Conservation (phyloP, 2,113 vertebrate species). For the Setophaga coronata region DNA sequence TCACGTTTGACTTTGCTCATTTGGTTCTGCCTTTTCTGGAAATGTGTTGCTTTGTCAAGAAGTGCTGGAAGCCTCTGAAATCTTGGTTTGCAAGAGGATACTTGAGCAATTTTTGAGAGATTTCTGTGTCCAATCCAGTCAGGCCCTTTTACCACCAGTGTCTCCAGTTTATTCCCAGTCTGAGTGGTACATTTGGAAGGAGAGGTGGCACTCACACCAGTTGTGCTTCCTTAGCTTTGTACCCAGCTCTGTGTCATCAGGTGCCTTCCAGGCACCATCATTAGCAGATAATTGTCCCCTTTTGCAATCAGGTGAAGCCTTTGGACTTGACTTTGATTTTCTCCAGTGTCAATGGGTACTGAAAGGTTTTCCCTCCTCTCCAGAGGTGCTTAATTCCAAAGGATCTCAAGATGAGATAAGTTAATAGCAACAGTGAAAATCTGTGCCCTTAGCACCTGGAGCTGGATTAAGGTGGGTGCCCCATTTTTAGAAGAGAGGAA, state of each 20-base stretch:
- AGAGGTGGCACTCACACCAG: not conserved
- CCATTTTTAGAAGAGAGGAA: not conserved
- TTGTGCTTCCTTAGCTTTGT: not conserved
- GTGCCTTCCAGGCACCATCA: not conserved
- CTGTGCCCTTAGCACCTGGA: too few relatives aligned
- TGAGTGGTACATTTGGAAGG: not conserved
- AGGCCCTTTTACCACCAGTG: not conserved
- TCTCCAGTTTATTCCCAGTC: not conserved
- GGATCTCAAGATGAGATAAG: not conserved
- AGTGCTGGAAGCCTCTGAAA: not conserved
- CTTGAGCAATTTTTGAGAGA: not conserved
- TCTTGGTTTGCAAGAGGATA: not conserved
- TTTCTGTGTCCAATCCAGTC: not conserved
- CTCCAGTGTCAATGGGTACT: not conserved
- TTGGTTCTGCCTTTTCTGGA: not conserved
- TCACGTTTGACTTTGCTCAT: not conserved
- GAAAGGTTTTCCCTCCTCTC: not conserved
- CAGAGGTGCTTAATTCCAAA: not conserved
- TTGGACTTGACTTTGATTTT: not conserved
- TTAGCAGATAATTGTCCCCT: not conserved
- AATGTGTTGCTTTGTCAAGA: not conserved
- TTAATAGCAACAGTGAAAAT: not conserved
- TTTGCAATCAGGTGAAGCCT: not conserved
- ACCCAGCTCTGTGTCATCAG: not conserved
- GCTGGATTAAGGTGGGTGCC: not conserved